These are phyloP conservation scores for Metacarcinus magister DNA, from an alignment of 2,888 invertebrate genomes.

Conservation along the genomic window DNA sequence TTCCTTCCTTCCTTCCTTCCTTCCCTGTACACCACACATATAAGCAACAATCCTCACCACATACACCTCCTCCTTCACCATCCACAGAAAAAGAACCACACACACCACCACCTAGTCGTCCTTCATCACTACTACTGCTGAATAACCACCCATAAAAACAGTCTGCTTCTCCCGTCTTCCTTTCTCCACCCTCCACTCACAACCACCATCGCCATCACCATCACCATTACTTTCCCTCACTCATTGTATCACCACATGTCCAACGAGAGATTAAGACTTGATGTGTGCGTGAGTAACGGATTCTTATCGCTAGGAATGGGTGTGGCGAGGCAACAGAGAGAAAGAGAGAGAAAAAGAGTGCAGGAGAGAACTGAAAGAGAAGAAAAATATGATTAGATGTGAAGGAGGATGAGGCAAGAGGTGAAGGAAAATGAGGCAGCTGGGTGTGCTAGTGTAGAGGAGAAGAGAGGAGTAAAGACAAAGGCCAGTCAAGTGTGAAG, in stretches of 20 bases:
- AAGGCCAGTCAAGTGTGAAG: neutral
- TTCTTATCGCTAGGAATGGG: conserved; percentile 27
- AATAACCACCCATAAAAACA: neutral
- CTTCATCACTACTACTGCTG: neutral
- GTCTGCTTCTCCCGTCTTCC: neutral
- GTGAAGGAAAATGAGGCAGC: neutral
- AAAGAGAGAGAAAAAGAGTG: neutral
- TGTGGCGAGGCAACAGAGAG: neutral
- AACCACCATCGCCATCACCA: neutral
- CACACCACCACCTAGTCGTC: neutral
- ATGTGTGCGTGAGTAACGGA: neutral
- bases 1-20: no score
- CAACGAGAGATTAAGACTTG: neutral
- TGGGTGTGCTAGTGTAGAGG: neutral
- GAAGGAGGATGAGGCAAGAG: neutral
- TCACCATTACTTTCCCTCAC: conserved; percentile 31
- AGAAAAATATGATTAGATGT: neutral
- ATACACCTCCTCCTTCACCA: neutral
- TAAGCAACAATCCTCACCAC: neutral
- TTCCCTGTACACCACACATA: neutral
- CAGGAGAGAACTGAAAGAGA: neutral
- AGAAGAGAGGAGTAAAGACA: neutral
- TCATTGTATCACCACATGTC: neutral
- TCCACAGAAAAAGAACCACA: neutral
- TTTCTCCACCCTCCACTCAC: neutral